Base-by-base conservation (phyloP, 2,888 invertebrate genomes). In the Cyclophora albipunctata region DNA sequence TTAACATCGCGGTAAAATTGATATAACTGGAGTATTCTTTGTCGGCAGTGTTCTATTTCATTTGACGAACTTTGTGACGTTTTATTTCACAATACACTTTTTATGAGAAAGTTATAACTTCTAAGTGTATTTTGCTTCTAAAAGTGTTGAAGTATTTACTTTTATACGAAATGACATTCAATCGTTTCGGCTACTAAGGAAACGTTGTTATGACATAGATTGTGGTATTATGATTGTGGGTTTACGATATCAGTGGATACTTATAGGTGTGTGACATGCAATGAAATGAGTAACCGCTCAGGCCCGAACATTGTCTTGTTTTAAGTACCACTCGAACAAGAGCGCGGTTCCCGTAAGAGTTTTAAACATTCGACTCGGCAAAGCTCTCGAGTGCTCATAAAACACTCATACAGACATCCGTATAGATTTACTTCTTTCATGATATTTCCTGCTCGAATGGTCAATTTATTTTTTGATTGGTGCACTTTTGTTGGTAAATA, bases 361-460 rank as follows among this genome's bases (percentile, higher is more conserved):
- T 79, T 81, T 82, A 81, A 81, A 79, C 81, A 79, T 78, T 79
- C 74, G 71, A 64, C 70, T 67, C 71, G 75, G 78, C 76, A 76
- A 79, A 72, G 71, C 74, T 71, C 81, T 84, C 72, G 69, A 84
- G 83, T 79, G 81, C 78, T 84, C 83, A 81, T 84, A 84, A 84
- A 84, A 81, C 81, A 84, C 83, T 84, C 78, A 71, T 73, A 74
- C 71, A 71, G 73, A 71, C 69, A 69, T 71, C 71, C 73, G 67
- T 72, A 72, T 73, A 74, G 71, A 74, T 73, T 66, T 66, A 68
- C 68, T 70, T 73, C 69, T 72, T 75, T 75, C 74, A 67, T 73
- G 64, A 70, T 73, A 70, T 74, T 75, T 73, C 67, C 64, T 65
- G 69, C 67, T 58, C 58, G 66, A 62, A 54, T 60, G 57, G 59